Evolutionary conservation across 1,140 invertebrate genomes (phyloP).

Genomic region (Mizuhopecten yessoensis): DNA sequence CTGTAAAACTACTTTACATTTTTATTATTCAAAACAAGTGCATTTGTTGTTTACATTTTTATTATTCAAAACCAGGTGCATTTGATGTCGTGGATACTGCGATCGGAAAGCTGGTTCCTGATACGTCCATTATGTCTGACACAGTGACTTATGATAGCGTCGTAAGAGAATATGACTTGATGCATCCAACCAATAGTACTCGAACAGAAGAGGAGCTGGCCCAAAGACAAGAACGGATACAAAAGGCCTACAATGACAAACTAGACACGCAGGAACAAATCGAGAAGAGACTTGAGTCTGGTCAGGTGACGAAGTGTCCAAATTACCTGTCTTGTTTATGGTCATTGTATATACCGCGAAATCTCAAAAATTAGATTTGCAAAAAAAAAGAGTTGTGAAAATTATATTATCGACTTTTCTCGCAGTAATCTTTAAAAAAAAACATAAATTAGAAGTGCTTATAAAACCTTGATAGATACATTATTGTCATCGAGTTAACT

Average conservation of each 20-base stretch:
- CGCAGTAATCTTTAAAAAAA: too few species aligned
- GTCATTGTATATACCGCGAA: too few species aligned
- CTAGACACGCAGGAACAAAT: not conserved
- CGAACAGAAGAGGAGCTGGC: not conserved
- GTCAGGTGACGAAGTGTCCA: not conserved
- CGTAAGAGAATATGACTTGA: not conserved
- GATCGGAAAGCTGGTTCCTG: not conserved
- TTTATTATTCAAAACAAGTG: too few species aligned
- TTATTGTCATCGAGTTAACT: too few species aligned
- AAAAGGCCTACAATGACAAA: not conserved
- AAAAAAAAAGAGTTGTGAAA: too few species aligned
- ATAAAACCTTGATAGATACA: too few species aligned
- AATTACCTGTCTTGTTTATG: too few species aligned
- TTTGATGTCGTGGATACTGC: not conserved
- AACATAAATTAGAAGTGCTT: too few species aligned
- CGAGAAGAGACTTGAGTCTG: not conserved
- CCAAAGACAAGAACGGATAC: not conserved
- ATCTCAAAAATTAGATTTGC: too few species aligned
- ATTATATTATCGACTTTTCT: too few species aligned
- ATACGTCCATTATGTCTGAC: not conserved
- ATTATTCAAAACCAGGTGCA: not conserved
- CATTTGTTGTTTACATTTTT: not conserved
- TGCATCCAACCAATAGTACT: not conserved
- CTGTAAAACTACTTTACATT: too few species aligned
- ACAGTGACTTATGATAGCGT: not conserved